Evolutionary conservation across 2,888 invertebrate genomes (phyloP).

Genomic region (Teleogryllus oceanicus): DNA sequence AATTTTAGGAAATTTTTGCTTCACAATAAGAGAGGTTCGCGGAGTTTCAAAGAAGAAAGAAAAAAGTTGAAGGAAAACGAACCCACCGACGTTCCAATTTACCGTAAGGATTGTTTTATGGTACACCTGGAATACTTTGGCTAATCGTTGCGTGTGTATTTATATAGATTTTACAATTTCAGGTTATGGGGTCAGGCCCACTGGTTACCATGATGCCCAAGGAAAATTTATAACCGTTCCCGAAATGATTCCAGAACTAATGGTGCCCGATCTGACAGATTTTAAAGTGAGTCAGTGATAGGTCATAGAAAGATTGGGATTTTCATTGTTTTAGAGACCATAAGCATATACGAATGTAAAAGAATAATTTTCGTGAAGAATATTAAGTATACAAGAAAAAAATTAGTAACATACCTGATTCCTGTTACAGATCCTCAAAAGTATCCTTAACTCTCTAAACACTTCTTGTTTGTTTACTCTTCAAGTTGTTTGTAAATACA

Average conservation of each 20-base stretch:
- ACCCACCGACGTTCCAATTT: conserved; percentile 61
- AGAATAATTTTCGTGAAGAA: no score
- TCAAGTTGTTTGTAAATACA: no score
- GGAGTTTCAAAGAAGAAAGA: conserved; percentile 56
- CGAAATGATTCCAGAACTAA: conserved; percentile 87
- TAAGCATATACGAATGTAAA: no score
- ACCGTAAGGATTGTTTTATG: conserved; percentile 51
- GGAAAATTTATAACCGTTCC: conserved; percentile 63
- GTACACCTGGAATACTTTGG: neutral
- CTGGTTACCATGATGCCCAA: conserved; percentile 55
- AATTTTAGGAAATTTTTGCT: conserved; percentile 79
- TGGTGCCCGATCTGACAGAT: conserved; percentile 83
- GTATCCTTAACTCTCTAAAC: no score
- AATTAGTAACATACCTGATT: no score
- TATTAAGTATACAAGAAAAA: no score
- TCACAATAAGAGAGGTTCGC: conserved; percentile 71
- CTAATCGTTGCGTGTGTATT: neutral
- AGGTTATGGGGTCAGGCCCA: conserved; percentile 66
- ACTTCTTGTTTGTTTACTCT: no score
- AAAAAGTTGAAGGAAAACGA: conserved; percentile 51
- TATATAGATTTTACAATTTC: conserved; percentile 40
- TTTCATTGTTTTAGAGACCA: no score
- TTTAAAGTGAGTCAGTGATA: conserved; percentile 56
- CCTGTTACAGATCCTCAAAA: no score
- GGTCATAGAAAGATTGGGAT: no score